Evolutionary conservation across 2,888 invertebrate genomes (phyloP).

Genomic region (Sinopyrophorus schimmeli): DNA sequence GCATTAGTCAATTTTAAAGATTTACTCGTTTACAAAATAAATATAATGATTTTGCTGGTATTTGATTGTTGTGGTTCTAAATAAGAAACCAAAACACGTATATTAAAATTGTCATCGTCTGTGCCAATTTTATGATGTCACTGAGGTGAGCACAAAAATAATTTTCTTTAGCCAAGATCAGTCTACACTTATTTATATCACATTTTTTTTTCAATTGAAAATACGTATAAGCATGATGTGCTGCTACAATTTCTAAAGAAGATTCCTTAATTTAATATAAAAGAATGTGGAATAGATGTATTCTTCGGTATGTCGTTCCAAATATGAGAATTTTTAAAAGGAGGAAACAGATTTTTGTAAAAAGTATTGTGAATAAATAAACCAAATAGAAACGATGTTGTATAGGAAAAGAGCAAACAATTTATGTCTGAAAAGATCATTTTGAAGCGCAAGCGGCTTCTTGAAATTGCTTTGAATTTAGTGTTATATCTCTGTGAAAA

Average conservation of each 20-base stretch:
- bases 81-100: constrained; percentile 16
- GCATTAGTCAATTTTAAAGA: too few relatives aligned
- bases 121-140: constrained; percentile 17
- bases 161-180: constrained; percentile 8
- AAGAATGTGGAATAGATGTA: too few relatives aligned
- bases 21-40: too few relatives aligned
- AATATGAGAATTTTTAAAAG: not conserved
- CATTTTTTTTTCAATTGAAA: constrained; percentile 6
- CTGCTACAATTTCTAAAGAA: too few relatives aligned
- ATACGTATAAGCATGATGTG: constrained; percentile 2
- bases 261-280: too few relatives aligned
- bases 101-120: constrained; percentile 12
- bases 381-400: not conserved
- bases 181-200: constrained; percentile 10
- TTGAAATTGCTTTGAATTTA: constrained; percentile 10
- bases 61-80: constrained; percentile 11
- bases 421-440: constrained; percentile 4
- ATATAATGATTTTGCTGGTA: not conserved
- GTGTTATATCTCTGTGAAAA: constrained; percentile 4
- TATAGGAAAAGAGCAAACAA: constrained; percentile 4
- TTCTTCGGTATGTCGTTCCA: not conserved
- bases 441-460: not conserved
- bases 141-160: constrained; percentile 12
- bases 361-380: constrained; percentile 1
- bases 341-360: not conserved